Percentiles rank a stretch among this genome's conserved stretches.
phyloP scores from a whole-genome alignment of 1,140 invertebrate species.

The Caenorhabditis brenneri region DNA sequence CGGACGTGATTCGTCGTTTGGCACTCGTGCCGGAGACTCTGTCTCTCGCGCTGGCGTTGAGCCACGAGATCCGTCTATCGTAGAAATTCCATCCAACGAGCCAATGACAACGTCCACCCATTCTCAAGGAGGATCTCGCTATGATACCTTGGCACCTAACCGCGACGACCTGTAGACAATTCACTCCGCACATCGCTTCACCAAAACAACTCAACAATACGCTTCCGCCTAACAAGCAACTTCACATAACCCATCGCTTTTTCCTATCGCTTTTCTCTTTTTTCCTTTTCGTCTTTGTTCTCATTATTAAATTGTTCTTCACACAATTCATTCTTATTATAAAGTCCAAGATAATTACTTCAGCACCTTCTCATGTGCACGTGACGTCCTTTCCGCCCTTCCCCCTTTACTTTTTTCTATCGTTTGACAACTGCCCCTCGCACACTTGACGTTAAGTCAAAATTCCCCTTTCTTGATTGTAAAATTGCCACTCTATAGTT shows the following conservation, averaged over 20 bases:
- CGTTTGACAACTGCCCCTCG: slow-evolving; percentile 30
- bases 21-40: slow-evolving; percentile 17
- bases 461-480: neutral
- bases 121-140: slow-evolving; percentile 41
- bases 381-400: neutral
- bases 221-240: slow-evolving; percentile 27
- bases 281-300: neutral
- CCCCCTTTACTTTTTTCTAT: slow-evolving; percentile 29
- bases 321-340: neutral
- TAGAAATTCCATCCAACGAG: slow-evolving; percentile 48
- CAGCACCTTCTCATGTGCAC: neutral
- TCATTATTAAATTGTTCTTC: neutral
- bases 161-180: slow-evolving; percentile 28
- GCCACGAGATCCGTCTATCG: slow-evolving; percentile 35
- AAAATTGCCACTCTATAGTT: slow-evolving; percentile 11
- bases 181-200: neutral
- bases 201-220: neutral
- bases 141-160: slow-evolving; percentile 40
- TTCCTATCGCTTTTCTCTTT: neutral
- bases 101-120: slow-evolving; percentile 25
- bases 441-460: slow-evolving; percentile 18
- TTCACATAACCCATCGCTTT: slow-evolving; percentile 10
- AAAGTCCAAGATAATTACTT: neutral
- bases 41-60: slow-evolving; percentile 1
- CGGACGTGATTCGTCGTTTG: slow-evolving; percentile 34